These are phyloP conservation scores for Thera britannica DNA, from an alignment of 2,888 invertebrate genomes.

Conservation along the genomic window DNA sequence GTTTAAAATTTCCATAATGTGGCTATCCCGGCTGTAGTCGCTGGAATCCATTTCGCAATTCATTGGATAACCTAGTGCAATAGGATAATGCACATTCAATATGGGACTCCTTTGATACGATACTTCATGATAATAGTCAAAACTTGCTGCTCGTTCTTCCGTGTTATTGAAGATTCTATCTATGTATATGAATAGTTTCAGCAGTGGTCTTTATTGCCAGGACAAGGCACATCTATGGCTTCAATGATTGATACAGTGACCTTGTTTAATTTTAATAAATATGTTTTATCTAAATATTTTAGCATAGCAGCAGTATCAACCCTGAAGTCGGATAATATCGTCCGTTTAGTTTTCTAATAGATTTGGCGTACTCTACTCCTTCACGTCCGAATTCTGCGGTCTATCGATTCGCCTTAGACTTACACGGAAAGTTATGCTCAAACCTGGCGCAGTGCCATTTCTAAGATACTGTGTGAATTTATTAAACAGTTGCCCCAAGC, in stretches of 20 bases:
- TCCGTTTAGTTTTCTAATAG: neutral
- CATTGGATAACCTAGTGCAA: conserved; percentile 2
- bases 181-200: no score
- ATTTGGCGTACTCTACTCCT: neutral
- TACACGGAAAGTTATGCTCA: conserved; percentile 30
- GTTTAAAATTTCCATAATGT: conserved; percentile 15
- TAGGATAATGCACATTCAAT: neutral
- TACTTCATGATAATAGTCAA: no score
- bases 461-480: conserved; percentile 40
- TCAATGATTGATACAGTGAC: neutral
- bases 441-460: conserved; percentile 38
- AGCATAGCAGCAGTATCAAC: neutral
- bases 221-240: no score
- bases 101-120: no score
- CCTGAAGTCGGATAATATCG: neutral
- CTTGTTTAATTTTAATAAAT: neutral
- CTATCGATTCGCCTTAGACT: conserved; percentile 39
- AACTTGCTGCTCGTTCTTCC: no score
- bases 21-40: neutral
- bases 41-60: conserved; percentile 17
- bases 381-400: conserved; percentile 11
- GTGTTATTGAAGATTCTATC: no score
- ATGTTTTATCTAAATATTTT: no score
- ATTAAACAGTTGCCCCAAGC: conserved; percentile 43
- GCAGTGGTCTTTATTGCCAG: no score